Evolutionary conservation across 2,113 vertebrate species (phyloP), one percentile per base, ranked within the genome.

Genomic region (Bettongia penicillata): DNA sequence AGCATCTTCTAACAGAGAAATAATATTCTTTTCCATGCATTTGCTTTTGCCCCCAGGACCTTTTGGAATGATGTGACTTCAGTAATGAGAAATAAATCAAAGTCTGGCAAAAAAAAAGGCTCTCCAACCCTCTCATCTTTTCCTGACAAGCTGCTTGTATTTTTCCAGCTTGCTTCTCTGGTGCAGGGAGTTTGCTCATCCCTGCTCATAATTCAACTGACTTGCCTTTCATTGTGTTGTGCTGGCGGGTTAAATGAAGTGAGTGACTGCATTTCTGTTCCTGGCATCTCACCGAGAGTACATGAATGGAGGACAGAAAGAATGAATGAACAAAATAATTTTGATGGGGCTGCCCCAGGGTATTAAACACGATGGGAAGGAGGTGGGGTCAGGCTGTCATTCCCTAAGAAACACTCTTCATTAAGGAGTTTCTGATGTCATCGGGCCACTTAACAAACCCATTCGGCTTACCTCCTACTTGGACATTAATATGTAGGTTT

Each of bases 251-350:
- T 97, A 97, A 98, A 94, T 50, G 91, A 91, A 97, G 55, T 93
- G 96, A 97, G 53, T 92, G 95, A 92, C 94, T 96, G 92, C 77
- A 53, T 53, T 95, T 95, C 97, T 93, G 55, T 53, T 95, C 94
- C 97, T 93, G 55, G 89, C 89, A 89, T 91, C 91, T 96, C 0
- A 48, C 61, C 94, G 47, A 94, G 95, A 94, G 90, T 89, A 94
- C 96, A 96, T 98, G 98, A 99, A 98, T 98, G 98, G 93, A 96
- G 91, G 96, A 95, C 55, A 50, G 51, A 93, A 97, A 28, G 31
- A 97, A 97, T 98, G 98, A 98, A 98, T 98, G 98, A 92, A 98
- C 22, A 95, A 52, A 93, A 90, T 91, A 96, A 94, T 97, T 98
- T 97, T 97, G 97, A 95, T 94, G 95, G 91, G 97, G 57, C 92